Conservation (phyloP, 1,140 invertebrate genomes). For the Triops longicaudatus region DNA sequence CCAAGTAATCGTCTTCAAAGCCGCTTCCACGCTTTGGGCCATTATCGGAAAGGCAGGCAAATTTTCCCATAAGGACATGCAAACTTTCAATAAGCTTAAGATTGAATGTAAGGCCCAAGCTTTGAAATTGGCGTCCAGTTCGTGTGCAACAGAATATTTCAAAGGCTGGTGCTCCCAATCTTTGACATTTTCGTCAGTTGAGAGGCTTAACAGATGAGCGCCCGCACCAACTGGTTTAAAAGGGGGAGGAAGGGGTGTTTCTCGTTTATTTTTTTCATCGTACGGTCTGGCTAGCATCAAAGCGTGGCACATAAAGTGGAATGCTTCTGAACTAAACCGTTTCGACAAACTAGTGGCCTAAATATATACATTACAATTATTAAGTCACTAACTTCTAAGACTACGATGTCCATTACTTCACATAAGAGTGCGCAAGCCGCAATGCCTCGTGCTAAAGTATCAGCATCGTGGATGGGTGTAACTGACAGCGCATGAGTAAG, state of each 20-base stretch:
- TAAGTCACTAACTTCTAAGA: constrained; percentile 8
- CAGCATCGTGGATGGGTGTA: constrained; percentile 43
- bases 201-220: constrained; percentile 48
- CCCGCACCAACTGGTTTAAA: constrained; percentile 49
- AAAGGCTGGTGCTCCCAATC: not conserved
- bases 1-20: not conserved
- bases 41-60: constrained; percentile 39
- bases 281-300: constrained; percentile 49
- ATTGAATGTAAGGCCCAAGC: constrained; percentile 36
- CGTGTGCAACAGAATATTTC: not conserved
- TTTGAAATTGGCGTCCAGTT: constrained; percentile 37
- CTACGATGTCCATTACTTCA: constrained; percentile 48
- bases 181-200: not conserved
- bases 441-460: constrained; percentile 57
- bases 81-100: constrained; percentile 44
- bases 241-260: constrained; percentile 43
- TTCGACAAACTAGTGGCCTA: constrained; percentile 71
- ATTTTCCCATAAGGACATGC: constrained; percentile 41
- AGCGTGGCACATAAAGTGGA: constrained; percentile 66
- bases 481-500: constrained; percentile 59
- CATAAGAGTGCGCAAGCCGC: constrained; percentile 61
- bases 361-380: constrained; percentile 33
- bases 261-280: constrained; percentile 38
- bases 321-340: constrained; percentile 62
- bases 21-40: not conserved